A percentile compares a stretch with the other conserved stretches of the same genome.
phyloP scores from a whole-genome alignment of 2,797 vertebrate genomes.

The Sylvia borin region DNA sequence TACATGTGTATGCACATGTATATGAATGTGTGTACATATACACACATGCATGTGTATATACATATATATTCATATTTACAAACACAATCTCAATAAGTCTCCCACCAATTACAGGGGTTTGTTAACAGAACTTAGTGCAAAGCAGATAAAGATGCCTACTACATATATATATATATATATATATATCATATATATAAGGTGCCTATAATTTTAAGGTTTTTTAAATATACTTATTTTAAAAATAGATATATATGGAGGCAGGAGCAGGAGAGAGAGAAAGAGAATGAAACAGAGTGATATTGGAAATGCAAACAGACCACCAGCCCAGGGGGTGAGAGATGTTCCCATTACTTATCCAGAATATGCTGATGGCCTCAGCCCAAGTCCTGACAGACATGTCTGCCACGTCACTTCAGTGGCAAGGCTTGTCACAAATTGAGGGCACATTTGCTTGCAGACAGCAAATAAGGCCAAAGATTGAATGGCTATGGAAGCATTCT shows the following conservation, averaged over 20 bases:
- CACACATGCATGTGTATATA: too few species aligned
- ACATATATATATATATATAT: too few species aligned
- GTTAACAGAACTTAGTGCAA: conserved; percentile 9
- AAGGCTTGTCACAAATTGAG: conserved; percentile 60
- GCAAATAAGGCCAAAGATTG: conserved; percentile 36
- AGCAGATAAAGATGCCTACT: background rate
- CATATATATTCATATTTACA: background rate
- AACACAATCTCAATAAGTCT: background rate
- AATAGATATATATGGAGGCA: too few species aligned
- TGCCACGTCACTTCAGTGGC: conserved; percentile 53
- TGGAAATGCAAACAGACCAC: conserved; percentile 38
- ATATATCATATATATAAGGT: too few species aligned
- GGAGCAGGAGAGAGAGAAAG: background rate
- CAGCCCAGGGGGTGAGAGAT: conserved; percentile 44
- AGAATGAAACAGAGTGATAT: background rate
- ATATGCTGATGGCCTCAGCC: conserved; percentile 55
- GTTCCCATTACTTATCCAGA: conserved; percentile 42
- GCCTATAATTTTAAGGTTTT: background rate
- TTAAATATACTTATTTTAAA: background rate
- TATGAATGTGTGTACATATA: too few species aligned
- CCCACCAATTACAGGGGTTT: background rate
- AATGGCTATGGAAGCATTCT: background rate
- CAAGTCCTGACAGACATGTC: conserved; percentile 58
- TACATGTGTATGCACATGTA: background rate
- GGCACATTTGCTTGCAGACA: conserved; percentile 25